Percentiles rank a stretch among this genome's conserved stretches.
These are phyloP conservation scores for Cinclus cinclus DNA, from an alignment of 2,113 vertebrate genomes.

Conservation along the genomic window DNA sequence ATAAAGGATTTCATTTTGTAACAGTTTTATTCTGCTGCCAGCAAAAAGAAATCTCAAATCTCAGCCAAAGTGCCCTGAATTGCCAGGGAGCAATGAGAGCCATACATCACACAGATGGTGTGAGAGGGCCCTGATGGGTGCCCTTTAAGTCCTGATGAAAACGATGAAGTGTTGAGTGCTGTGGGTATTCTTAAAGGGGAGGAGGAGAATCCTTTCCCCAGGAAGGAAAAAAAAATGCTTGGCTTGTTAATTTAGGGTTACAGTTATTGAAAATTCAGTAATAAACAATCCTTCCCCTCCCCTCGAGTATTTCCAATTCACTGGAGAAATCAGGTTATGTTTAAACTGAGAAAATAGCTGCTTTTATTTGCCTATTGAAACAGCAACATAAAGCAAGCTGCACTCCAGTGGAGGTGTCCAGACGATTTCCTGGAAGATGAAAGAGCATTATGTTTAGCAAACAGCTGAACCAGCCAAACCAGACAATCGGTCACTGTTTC, in stretches of 20 bases:
- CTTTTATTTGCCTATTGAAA: slow-evolving; percentile 57
- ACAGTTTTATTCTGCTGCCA: neutral
- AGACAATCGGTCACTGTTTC: slow-evolving; percentile 63
- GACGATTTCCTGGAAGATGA: slow-evolving; percentile 63
- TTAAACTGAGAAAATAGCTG: slow-evolving; percentile 13
- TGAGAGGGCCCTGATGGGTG: neutral
- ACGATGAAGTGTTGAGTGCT: neutral
- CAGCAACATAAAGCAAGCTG: slow-evolving; percentile 54
- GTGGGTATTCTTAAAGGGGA: neutral
- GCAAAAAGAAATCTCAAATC: neutral
- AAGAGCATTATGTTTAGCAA: slow-evolving; percentile 65
- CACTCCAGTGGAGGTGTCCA: slow-evolving; percentile 48
- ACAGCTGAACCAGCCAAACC: slow-evolving; percentile 58
- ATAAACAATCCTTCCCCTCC: neutral
- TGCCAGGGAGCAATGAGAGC: neutral
- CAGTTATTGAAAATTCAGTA: neutral
- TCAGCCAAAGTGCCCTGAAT: neutral
- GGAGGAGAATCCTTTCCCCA: neutral
- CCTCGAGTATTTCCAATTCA: neutral
- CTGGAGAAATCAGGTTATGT: slow-evolving; percentile 43
- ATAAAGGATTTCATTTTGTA: neutral
- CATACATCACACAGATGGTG: neutral
- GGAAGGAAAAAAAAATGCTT: neutral
- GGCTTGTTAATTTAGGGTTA: neutral
- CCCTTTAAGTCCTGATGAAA: neutral